Base-by-base conservation (phyloP, 1,140 invertebrate genomes). In the Achatina immaculata region DNA sequence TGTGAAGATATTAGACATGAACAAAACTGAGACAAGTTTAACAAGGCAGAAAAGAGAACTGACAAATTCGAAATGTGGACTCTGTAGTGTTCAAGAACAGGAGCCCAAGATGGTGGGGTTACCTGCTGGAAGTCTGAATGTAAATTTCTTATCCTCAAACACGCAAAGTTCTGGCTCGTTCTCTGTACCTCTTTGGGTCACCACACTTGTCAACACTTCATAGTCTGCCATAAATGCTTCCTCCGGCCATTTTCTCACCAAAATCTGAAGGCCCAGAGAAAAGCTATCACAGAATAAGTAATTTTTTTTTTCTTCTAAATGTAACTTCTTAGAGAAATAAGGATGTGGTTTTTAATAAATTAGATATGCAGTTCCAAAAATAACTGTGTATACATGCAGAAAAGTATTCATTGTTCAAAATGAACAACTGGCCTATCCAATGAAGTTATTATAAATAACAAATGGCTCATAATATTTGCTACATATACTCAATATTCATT, bases 81-180 rank as follows among this genome's bases (percentile, higher is more conserved):
- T n/a, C n/a, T n/a, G n/a, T n/a, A n/a, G n/a, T n/a, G n/a, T n/a
- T n/a, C n/a, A n/a, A n/a, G n/a, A n/a, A n/a, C n/a, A n/a, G n/a
- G n/a, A n/a, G n/a, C n/a, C n/a, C n/a, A n/a, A n/a, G n/a, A n/a
- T n/a, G n/a, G 43, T 31, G 42, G n/a, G 31, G 11, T 62, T 65
- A 88, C 87, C 87, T 84, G 82, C 82, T 31, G 87, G 87, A 38
- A 88, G 81, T 42, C 83, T 83, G 45, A 87, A 88, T 16, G 81
- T 83, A 66, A 87, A 88, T 34, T 84, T 82, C 43, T 82, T 83
- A 69, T 88, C 83, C 42, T 81, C 73, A 73, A 88, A 88, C 21
- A 55, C 78, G 34, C 75, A 81, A 3, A 86, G 28, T 42, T 86
- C 78, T n/a, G 78, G 78, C 19, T 55, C 48, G 14, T 71, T 69